phyloP scores from a whole-genome alignment of 2,113 vertebrate genomes.

The Nipponia nippon region DNA sequence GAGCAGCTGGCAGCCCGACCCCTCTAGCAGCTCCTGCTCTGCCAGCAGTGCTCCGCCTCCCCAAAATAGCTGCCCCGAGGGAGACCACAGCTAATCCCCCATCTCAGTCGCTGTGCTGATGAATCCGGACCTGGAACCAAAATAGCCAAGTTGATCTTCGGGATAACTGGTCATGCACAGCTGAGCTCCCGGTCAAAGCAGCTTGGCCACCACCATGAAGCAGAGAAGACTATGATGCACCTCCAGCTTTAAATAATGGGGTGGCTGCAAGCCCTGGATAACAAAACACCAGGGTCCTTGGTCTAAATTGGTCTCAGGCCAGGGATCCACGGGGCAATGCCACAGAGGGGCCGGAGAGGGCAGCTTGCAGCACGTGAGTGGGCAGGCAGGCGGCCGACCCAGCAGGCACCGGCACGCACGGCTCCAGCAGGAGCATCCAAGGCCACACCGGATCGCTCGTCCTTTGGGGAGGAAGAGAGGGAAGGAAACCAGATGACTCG shows the following conservation, averaged over 20 bases:
- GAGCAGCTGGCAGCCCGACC: background rate
- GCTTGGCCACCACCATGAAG: background rate
- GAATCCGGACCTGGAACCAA: background rate
- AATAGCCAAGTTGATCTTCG: background rate
- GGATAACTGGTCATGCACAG: background rate
- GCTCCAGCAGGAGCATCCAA: background rate
- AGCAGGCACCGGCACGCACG: fast-evolving
- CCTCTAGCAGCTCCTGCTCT: background rate
- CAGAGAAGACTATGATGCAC: background rate
- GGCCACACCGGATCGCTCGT: fast-evolving
- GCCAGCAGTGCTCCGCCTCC: background rate
- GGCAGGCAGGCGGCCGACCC: background rate
- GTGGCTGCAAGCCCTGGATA: background rate
- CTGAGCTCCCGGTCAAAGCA: background rate
- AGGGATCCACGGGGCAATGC: background rate
- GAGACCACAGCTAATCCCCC: background rate
- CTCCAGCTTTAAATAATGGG: background rate
- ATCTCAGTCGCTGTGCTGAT: background rate
- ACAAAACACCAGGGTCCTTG: background rate
- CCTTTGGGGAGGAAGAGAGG: background rate
- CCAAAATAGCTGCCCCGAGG: background rate
- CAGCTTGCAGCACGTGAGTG: background rate
- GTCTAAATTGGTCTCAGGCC: background rate
- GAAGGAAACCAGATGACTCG: background rate
- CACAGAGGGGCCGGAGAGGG: background rate